A percentile compares a stretch with the other conserved stretches of the same genome.
Evolutionary conservation across 2,113 vertebrate species (phyloP).

Genomic region (chimpanzee (Pan troglodytes)): NHGRI_mPanTro3-v2.1_pri NC_072407.2:71506501-71507000

Average conservation of each 20-base stretch:
- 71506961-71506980: not conserved
- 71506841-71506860: slow-evolving; percentile 67
- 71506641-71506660: slow-evolving; percentile 60
- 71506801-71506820: not conserved
- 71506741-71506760: slow-evolving; percentile 79
- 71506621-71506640: slow-evolving; percentile 73
- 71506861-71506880: slow-evolving; percentile 59
- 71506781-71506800: slow-evolving; percentile 74
- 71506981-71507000: not conserved
- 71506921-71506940: no score
- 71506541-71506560: accelerated
- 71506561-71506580: accelerated
- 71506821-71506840: slow-evolving; percentile 68
- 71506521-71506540: accelerated
- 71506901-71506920: not conserved
- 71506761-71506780: slow-evolving; percentile 64
- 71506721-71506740: slow-evolving; percentile 77
- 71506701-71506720: slow-evolving; percentile 74
- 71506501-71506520: accelerated
- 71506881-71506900: not conserved
- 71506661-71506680: slow-evolving; percentile 74
- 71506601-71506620: slow-evolving; percentile 56
- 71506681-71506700: slow-evolving; percentile 82
- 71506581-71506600: not conserved
- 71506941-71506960: not conserved